phyloP scores from a whole-genome alignment of 2,797 vertebrate genomes.

The Helarctos malayanus region DNA sequence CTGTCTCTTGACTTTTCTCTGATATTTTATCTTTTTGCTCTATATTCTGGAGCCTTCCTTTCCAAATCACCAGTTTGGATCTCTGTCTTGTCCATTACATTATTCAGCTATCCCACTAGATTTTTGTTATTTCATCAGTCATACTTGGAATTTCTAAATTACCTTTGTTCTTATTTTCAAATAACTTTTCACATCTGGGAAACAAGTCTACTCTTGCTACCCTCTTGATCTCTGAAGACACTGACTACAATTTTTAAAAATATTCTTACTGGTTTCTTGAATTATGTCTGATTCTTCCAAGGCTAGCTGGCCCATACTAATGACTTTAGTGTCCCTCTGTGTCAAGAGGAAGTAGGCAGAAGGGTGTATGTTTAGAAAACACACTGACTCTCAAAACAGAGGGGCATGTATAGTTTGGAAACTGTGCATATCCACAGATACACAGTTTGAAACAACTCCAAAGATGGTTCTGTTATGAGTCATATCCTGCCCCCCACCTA shows the following conservation, averaged over 20 bases:
- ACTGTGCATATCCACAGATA: neutral
- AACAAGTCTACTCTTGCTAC: neutral
- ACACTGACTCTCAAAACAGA: neutral
- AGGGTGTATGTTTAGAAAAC: neutral
- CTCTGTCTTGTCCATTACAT: neutral
- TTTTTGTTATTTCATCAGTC: constrained; percentile 15
- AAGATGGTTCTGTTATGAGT: neutral
- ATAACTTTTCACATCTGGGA: neutral
- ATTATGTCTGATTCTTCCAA: neutral
- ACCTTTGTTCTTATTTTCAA: neutral
- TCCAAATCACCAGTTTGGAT: constrained; percentile 20
- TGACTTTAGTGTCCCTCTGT: neutral
- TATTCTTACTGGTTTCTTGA: neutral
- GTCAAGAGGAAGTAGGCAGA: neutral
- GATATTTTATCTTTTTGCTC: constrained; percentile 6
- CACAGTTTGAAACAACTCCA: neutral
- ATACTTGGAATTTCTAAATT: constrained; percentile 14
- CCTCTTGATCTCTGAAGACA: constrained; percentile 21
- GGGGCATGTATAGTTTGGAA: neutral
- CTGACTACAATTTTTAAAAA: neutral
- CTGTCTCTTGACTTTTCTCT: constrained; percentile 33
- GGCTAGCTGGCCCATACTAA: neutral
- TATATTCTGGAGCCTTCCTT: neutral
- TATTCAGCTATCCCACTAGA: neutral
- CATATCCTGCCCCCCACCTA: neutral